Evolutionary conservation across 1,140 invertebrate species (phyloP).

Genomic region (Amyelois transitella): DNA sequence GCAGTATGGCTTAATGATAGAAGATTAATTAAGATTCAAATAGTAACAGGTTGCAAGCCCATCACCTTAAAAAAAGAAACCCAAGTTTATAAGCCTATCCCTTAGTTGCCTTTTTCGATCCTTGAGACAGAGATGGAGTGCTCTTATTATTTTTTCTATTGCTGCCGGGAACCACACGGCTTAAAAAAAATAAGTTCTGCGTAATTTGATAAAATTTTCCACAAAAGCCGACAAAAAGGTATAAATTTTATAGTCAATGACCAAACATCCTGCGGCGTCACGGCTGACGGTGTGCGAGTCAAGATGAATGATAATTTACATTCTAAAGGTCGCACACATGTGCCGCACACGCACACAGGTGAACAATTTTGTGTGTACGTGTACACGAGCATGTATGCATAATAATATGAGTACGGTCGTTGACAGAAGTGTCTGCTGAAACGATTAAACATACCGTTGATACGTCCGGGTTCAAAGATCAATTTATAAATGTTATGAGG

Average conservation of each 20-base stretch:
- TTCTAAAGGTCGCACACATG: not conserved
- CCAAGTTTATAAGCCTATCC: too few relatives aligned
- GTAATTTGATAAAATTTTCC: not conserved
- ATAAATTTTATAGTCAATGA: not conserved
- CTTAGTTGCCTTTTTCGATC: too few relatives aligned
- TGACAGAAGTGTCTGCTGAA: not conserved
- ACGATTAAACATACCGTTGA: not conserved
- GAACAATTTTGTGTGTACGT: not conserved
- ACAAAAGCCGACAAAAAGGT: not conserved
- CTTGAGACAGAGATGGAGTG: too few relatives aligned
- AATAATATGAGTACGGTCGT: not conserved
- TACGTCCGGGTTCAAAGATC: not conserved
- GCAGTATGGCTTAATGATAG: too few relatives aligned
- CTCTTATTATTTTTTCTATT: too few relatives aligned
- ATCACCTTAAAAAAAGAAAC: too few relatives aligned
- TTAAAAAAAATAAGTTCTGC: not conserved
- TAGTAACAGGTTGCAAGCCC: too few relatives aligned
- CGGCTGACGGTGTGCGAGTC: not conserved
- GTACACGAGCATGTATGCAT: not conserved
- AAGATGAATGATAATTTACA: not conserved
- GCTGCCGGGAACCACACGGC: too few relatives aligned
- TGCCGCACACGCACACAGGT: not conserved
- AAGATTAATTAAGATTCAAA: too few relatives aligned
- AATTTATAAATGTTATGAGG: not conserved
- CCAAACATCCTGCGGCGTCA: not conserved